Conservation (phyloP, 2,797 vertebrate genomes). For the Pseudochirops corinnae region DNA sequence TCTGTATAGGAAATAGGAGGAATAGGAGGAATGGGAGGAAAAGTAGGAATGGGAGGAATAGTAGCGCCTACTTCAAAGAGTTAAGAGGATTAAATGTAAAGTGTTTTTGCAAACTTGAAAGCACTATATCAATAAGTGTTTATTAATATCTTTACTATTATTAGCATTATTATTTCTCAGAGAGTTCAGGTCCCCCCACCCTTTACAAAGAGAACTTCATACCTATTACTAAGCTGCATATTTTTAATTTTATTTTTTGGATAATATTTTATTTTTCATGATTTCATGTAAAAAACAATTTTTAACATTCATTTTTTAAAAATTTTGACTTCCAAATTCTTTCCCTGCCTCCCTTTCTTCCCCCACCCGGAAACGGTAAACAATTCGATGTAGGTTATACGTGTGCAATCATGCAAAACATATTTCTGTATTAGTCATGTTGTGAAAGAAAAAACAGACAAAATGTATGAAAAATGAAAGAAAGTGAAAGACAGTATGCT, state of each 20-base stretch:
- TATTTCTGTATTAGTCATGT: background rate
- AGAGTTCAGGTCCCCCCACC: background rate
- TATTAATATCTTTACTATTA: background rate
- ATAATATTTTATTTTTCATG: background rate
- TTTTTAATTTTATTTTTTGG: background rate
- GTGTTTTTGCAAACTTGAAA: background rate
- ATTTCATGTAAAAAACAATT: background rate
- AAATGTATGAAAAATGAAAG: background rate
- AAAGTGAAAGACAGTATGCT: background rate
- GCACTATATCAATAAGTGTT: background rate
- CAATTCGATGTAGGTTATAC: background rate
- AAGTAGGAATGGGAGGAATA: background rate
- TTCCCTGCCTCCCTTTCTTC: background rate
- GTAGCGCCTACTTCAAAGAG: background rate
- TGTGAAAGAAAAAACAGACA: background rate
- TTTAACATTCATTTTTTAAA: background rate
- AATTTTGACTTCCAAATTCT: background rate
- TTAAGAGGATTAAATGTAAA: background rate
- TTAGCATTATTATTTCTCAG: background rate
- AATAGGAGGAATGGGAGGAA: too few relatives aligned
- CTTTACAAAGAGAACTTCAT: background rate
- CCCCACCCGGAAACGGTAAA: background rate
- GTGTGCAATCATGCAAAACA: background rate
- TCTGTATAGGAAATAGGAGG: background rate
- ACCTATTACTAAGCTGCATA: background rate